These are phyloP conservation scores for Octopus sinensis DNA, from an alignment of 1,140 invertebrate species.

Conservation along the genomic window DNA sequence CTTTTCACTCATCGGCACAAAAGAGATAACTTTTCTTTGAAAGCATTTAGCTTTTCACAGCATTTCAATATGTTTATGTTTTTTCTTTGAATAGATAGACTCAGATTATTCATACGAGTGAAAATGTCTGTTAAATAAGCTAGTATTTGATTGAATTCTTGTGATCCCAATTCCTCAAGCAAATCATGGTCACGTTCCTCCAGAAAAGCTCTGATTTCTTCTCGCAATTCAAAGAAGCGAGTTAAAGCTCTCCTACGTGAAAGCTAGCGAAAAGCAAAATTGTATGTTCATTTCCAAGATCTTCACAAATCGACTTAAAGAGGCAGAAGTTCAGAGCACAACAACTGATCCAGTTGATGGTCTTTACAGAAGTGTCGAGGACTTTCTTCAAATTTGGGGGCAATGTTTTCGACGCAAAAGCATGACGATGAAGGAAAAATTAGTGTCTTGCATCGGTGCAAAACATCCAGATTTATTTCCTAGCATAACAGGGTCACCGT, in stretches of 20 bases:
- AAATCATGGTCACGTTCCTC: slow-evolving; percentile 1
- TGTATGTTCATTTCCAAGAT: neutral
- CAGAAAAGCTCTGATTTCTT: slow-evolving; percentile 12
- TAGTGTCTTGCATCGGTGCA: neutral
- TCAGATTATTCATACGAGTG: slow-evolving; percentile 9
- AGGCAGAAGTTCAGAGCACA: slow-evolving; percentile 2
- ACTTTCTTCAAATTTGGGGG: slow-evolving; percentile 10
- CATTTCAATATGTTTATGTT: slow-evolving; percentile 4
- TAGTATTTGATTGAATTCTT: slow-evolving; percentile 11
- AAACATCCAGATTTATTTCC: slow-evolving; percentile 5
- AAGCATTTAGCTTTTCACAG: slow-evolving; percentile 16
- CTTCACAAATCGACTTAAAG: slow-evolving; percentile 6
- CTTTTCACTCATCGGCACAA: neutral
- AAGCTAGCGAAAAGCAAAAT: neutral
- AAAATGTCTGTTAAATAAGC: slow-evolving; percentile 11
- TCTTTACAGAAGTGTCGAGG: slow-evolving; percentile 4
- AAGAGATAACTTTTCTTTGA: neutral
- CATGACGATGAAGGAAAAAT: neutral
- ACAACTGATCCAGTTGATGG: slow-evolving; percentile 1
- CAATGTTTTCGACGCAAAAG: slow-evolving; percentile 11
- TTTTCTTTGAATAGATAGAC: slow-evolving; percentile 11
- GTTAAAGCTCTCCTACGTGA: slow-evolving; percentile 3
- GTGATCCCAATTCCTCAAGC: slow-evolving; percentile 3
- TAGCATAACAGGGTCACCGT: neutral
- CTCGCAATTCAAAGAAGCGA: neutral